Evolutionary conservation across 2,797 vertebrate genomes (phyloP).

Genomic region (Linurgus olivaceus): DNA sequence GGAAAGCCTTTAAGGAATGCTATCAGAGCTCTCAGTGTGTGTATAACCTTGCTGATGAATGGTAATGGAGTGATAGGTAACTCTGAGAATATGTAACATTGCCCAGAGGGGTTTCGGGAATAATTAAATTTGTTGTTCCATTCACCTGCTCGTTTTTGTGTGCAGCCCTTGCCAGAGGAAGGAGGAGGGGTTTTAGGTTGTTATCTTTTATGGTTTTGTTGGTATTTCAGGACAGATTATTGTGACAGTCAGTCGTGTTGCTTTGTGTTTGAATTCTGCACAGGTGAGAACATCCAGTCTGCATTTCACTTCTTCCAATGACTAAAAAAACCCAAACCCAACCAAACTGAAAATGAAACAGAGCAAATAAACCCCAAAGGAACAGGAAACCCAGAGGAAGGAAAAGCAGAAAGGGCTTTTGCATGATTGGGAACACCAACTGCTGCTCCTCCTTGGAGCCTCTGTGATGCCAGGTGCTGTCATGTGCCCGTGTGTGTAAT

Average conservation of each 20-base stretch:
- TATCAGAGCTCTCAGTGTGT: not conserved
- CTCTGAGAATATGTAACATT: not conserved
- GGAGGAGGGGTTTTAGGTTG: not conserved
- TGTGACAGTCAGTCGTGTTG: not conserved
- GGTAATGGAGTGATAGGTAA: not conserved
- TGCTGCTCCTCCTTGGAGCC: not conserved
- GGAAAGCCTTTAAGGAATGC: not conserved
- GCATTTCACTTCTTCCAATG: not conserved
- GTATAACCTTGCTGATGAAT: not conserved
- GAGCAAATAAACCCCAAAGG: not conserved
- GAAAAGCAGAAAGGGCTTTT: not conserved
- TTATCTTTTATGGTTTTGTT: not conserved
- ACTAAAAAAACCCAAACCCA: fast-evolving
- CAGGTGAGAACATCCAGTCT: not conserved
- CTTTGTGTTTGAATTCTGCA: not conserved
- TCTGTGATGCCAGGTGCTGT: not conserved
- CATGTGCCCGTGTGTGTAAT: fast-evolving
- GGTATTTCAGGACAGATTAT: not conserved
- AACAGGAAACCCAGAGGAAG: not conserved
- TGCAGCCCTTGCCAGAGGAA: not conserved
- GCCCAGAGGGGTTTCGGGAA: not conserved
- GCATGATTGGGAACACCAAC: fast-evolving
- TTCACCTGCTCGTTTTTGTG: not conserved
- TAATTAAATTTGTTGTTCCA: not conserved
- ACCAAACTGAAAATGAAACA: not conserved